phyloP scores from a whole-genome alignment of 2,113 vertebrate species.

The Rhea pennata region DNA sequence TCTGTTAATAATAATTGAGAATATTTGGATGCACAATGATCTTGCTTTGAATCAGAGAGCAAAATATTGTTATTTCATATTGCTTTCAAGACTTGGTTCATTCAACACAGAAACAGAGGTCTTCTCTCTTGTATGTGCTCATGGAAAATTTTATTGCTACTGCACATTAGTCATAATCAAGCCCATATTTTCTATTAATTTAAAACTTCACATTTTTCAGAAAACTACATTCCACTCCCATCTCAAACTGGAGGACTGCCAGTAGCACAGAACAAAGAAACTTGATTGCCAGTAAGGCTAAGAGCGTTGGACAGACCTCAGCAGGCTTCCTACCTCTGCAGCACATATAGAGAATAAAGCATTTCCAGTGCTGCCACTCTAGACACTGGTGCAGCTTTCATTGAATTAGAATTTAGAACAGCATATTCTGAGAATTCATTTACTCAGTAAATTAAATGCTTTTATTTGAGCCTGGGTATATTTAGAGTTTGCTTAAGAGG shows the following conservation, averaged over 20 bases:
- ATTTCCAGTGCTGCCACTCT: not conserved
- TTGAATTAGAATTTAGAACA: not conserved
- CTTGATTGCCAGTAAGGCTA: not conserved
- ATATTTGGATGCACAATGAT: not conserved
- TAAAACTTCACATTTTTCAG: not conserved
- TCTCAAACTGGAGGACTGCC: not conserved
- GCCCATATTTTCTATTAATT: not conserved
- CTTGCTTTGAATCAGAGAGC: not conserved
- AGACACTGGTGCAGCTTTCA: not conserved
- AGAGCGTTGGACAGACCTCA: not conserved
- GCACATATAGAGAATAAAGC: not conserved
- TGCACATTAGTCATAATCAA: not conserved
- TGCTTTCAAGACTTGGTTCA: not conserved
- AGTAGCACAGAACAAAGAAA: not conserved
- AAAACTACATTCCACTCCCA: not conserved
- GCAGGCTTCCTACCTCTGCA: not conserved
- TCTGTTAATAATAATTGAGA: not conserved
- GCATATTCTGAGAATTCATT: not conserved
- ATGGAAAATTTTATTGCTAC: not conserved
- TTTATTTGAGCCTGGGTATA: not conserved
- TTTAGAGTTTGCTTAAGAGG: not conserved
- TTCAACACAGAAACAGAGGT: not conserved
- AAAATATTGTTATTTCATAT: not conserved
- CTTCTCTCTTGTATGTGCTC: not conserved
- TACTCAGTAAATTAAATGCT: conserved; percentile 35